These are phyloP conservation scores for Stenchaetothrips biformis DNA, from an alignment of 2,888 invertebrate species.

Conservation along the genomic window DNA sequence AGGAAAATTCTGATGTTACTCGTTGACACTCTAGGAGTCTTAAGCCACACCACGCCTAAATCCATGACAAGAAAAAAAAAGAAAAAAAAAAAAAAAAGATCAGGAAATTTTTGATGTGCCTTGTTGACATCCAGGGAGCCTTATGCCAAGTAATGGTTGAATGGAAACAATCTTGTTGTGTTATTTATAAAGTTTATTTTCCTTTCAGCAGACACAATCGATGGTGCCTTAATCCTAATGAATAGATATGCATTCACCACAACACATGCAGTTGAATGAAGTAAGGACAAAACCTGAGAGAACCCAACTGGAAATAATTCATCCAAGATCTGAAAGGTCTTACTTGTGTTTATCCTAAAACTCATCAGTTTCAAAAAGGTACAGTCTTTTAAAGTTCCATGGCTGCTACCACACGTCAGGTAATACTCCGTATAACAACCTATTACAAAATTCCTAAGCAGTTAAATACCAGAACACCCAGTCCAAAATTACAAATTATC, in stretches of 20 bases:
- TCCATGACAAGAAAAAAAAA: no score
- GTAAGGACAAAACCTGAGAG: neutral
- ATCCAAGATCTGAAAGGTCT: neutral
- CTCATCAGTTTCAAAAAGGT: neutral
- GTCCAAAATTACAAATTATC: no score
- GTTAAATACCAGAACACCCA: neutral
- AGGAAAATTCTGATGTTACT: no score
- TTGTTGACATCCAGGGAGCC: no score
- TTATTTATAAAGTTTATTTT: neutral
- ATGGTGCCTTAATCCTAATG: no score
- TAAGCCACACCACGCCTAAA: no score
- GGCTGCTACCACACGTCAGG: neutral
- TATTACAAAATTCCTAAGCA: neutral
- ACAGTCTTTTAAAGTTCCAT: slow-evolving; percentile 5
- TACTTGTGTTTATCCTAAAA: neutral
- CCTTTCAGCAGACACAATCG: no score
- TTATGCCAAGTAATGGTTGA: no score
- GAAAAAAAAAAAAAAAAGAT: no score
- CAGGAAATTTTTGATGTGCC: no score
- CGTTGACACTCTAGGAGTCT: no score
- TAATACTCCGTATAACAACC: neutral
- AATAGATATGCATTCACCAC: neutral
- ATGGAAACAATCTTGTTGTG: neutral
- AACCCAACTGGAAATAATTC: neutral
- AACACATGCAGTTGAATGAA: neutral